Evolutionary conservation across 2,888 invertebrate species (phyloP).

Genomic region (Branchinecta sandiegonensis): DNA sequence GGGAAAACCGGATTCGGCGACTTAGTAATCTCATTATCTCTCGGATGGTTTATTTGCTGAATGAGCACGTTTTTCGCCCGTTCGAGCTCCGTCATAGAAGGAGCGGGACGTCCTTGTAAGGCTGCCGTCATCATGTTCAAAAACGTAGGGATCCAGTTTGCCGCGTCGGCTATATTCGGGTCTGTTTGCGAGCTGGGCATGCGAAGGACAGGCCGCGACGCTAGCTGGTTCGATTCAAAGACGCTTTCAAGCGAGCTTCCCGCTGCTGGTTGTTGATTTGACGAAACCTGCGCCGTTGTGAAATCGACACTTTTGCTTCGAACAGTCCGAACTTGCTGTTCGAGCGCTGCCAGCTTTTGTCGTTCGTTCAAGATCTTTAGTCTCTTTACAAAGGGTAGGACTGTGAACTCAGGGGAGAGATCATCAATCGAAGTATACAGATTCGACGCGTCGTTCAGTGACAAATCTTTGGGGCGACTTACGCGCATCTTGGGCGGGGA

Average conservation of each 20-base stretch:
- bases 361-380: constrained; percentile 74
- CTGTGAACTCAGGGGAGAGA: constrained; percentile 69
- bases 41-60: not conserved
- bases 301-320: constrained; percentile 63
- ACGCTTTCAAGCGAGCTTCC: constrained; percentile 16
- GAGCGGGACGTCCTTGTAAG: constrained; percentile 19
- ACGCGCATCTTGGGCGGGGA: not conserved
- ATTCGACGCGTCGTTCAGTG: constrained; percentile 24
- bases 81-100: constrained; percentile 9
- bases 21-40: not conserved
- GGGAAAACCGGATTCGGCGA: constrained; percentile 7
- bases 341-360: constrained; percentile 66
- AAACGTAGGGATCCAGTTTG: constrained; percentile 10
- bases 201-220: not conserved
- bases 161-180: not conserved
- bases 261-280: constrained; percentile 22
- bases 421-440: constrained; percentile 66
- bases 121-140: constrained; percentile 20
- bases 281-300: constrained; percentile 41
- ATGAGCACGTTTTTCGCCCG: not conserved
- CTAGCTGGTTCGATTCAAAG: constrained; percentile 19
- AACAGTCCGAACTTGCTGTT: constrained; percentile 45
- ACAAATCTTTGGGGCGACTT: not conserved
- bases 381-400: constrained; percentile 72
- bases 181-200: not conserved